A percentile compares a stretch with the other conserved stretches of the same genome.
phyloP scores from a whole-genome alignment of 2,113 vertebrate species.

The Asarcornis scutulata region DNA sequence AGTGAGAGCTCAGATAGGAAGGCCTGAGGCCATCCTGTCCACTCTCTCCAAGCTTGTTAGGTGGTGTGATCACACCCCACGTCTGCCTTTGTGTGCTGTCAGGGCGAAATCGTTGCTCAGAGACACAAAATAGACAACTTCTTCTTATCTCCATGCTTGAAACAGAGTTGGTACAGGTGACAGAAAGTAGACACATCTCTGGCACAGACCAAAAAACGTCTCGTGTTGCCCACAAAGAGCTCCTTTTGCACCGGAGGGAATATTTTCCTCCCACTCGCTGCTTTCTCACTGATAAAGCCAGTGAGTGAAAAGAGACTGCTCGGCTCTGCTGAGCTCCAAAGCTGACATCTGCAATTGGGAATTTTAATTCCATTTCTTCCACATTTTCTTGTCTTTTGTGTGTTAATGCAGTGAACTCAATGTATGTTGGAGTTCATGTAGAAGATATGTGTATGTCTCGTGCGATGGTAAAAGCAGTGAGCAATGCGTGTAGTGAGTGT shows the following conservation, averaged over 20 bases:
- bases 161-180: background rate
- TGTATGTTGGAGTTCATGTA: rapidly evolving
- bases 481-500: background rate
- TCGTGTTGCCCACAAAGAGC: background rate
- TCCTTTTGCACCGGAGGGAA: background rate
- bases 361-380: background rate
- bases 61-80: background rate
- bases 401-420: background rate
- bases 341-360: background rate
- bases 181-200: background rate
- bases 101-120: background rate
- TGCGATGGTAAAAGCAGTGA: background rate
- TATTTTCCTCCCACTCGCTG: background rate
- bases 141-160: background rate
- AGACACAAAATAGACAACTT: background rate
- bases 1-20: background rate
- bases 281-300: background rate
- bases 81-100: background rate
- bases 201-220: no score
- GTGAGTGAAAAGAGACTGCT: rapidly evolving
- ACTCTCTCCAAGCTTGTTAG: background rate
- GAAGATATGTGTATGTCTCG: background rate
- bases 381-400: background rate
- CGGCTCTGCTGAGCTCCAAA: background rate
- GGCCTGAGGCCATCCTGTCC: background rate